Evolutionary conservation across 2,888 invertebrate species (phyloP).

Genomic region (Brachypalpus laphriformis): DNA sequence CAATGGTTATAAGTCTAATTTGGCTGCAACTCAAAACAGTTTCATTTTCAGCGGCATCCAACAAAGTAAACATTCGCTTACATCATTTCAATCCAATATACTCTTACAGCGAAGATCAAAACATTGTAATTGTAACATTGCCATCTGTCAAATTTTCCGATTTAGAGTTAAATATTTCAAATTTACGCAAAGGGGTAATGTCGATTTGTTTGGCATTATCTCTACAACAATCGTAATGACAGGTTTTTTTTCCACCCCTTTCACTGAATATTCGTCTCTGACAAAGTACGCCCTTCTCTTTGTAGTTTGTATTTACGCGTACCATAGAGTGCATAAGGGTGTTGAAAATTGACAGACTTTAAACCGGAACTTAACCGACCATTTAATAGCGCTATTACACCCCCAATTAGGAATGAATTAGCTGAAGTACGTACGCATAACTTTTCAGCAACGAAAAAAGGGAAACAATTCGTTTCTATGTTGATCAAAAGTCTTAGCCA

Average conservation of each 20-base stretch:
- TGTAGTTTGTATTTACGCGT: not conserved
- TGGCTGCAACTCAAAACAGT: not conserved
- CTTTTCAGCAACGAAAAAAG: slow-evolving; percentile 29
- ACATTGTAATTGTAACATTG: slow-evolving; percentile 77
- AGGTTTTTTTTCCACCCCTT: slow-evolving; percentile 69
- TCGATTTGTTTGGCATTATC: slow-evolving; percentile 60
- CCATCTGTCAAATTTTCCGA: slow-evolving; percentile 82
- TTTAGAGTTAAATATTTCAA: slow-evolving; percentile 66
- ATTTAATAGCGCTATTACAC: slow-evolving; percentile 81
- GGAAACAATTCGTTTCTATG: slow-evolving; percentile 17
- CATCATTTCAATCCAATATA: slow-evolving; percentile 42
- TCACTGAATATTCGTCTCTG: slow-evolving; percentile 33
- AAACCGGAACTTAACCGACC: slow-evolving; percentile 78
- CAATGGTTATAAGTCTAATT: slow-evolving; percentile 13
- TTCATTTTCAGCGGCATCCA: slow-evolving; percentile 23
- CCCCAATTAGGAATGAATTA: slow-evolving; percentile 81
- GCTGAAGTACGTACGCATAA: slow-evolving; percentile 55
- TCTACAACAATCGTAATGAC: slow-evolving; percentile 69
- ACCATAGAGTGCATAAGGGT: slow-evolving; percentile 70
- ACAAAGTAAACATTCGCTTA: slow-evolving; percentile 44
- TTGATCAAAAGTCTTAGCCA: slow-evolving; percentile 45
- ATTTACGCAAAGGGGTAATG: slow-evolving; percentile 58
- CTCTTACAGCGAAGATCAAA: slow-evolving; percentile 53
- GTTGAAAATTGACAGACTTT: slow-evolving; percentile 77
- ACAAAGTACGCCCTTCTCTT: slow-evolving; percentile 22